A percentile compares a stretch with the other conserved stretches of the same genome.
Conservation (phyloP, 2,888 invertebrate genomes). For the Podabrus alpinus region DNA sequence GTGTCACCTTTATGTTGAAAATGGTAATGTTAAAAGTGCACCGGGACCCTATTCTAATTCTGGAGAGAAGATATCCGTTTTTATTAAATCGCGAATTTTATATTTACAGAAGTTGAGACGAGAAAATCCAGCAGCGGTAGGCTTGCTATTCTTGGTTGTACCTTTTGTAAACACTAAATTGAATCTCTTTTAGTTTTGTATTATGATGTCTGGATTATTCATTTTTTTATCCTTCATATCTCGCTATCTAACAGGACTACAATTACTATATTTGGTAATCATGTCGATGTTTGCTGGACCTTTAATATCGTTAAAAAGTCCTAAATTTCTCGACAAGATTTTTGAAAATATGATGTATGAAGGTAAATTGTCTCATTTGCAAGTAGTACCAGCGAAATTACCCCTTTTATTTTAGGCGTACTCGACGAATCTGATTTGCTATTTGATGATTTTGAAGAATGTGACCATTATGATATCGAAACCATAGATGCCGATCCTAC, state of each 20-base stretch:
- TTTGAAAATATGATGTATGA: neutral
- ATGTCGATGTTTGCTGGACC: slow-evolving; percentile 40
- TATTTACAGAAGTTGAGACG: slow-evolving; percentile 45
- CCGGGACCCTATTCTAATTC: slow-evolving; percentile 36
- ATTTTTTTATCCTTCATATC: slow-evolving; percentile 48
- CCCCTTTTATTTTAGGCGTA: slow-evolving; percentile 39
- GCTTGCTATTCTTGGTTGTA: slow-evolving; percentile 15
- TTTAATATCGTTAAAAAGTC: neutral
- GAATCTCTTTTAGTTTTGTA: slow-evolving; percentile 50
- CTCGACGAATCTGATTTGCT: slow-evolving; percentile 53
- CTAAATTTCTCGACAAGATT: neutral
- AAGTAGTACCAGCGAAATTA: neutral
- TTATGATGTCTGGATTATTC: slow-evolving; percentile 47
- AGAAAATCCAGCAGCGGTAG: slow-evolving; percentile 52
- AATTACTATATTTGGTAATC: slow-evolving; percentile 44
- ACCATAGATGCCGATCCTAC: neutral
- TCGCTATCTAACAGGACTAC: slow-evolving; percentile 48
- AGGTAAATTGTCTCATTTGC: neutral
- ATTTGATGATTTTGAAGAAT: neutral
- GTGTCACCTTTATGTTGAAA: slow-evolving; percentile 3
- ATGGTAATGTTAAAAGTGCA: slow-evolving; percentile 31
- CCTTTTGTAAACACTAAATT: neutral
- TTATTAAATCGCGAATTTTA: slow-evolving; percentile 33
- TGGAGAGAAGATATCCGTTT: slow-evolving; percentile 37
- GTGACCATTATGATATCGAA: neutral